These are phyloP conservation scores for Cygnus olor DNA, from an alignment of 2,797 vertebrate species.

Conservation along the genomic window DNA sequence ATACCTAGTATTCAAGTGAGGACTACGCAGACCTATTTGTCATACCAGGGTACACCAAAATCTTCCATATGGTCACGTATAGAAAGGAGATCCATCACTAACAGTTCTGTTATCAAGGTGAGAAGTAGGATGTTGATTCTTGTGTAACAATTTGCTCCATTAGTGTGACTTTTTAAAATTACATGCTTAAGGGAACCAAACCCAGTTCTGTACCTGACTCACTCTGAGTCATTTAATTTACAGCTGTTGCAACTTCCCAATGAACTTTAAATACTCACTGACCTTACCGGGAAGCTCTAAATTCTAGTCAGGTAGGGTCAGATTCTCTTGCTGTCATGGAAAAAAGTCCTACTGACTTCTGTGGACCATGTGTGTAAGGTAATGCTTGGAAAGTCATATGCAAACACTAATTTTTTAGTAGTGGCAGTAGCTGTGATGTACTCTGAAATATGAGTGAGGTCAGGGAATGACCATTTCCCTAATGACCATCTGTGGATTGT, in stretches of 20 bases:
- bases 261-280: background rate
- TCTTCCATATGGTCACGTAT: background rate
- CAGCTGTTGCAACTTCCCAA: constrained; percentile 10
- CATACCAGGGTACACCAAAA: background rate
- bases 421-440: background rate
- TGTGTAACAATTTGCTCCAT: constrained; percentile 35
- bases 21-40: background rate
- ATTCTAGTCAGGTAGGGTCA: background rate
- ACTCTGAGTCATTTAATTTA: constrained; percentile 46
- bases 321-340: background rate
- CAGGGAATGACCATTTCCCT: background rate
- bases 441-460: background rate
- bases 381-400: background rate
- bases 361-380: background rate
- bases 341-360: background rate
- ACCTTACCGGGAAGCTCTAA: background rate
- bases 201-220: constrained; percentile 37
- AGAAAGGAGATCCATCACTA: background rate
- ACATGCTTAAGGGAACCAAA: constrained; percentile 27
- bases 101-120: background rate
- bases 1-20: background rate
- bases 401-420: background rate
- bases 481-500: background rate
- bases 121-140: constrained; percentile 12
- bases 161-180: constrained; percentile 15